phyloP scores from a whole-genome alignment of 1,140 invertebrate species.

The Drepana arcuata region DNA sequence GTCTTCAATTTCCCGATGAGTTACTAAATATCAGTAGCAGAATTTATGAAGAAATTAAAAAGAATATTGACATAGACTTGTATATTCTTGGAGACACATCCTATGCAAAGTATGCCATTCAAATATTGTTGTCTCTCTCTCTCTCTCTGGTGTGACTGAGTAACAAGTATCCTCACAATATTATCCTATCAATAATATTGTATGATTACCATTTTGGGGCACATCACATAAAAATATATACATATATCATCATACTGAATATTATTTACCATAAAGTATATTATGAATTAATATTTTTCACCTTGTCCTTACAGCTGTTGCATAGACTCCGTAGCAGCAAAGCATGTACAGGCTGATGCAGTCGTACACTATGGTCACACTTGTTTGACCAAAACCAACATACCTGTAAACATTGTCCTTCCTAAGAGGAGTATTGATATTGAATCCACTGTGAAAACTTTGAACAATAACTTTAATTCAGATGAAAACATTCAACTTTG shows the following conservation, averaged over 20 bases:
- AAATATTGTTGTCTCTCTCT: too few relatives aligned
- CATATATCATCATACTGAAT: background rate
- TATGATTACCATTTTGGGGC: too few relatives aligned
- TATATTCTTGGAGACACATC: slow-evolving; percentile 94
- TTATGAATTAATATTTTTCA: slow-evolving; percentile 4
- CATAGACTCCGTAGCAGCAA: slow-evolving; percentile 91
- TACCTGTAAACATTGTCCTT: slow-evolving; percentile 84
- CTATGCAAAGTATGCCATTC: slow-evolving; percentile 83
- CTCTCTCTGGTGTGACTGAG: too few relatives aligned
- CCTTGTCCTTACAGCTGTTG: slow-evolving; percentile 81
- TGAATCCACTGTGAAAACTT: slow-evolving; percentile 31
- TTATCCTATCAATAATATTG: too few relatives aligned
- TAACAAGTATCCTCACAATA: too few relatives aligned
- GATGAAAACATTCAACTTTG: slow-evolving; percentile 69
- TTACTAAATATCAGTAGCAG: slow-evolving; percentile 80
- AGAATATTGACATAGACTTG: slow-evolving; percentile 73
- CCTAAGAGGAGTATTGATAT: slow-evolving; percentile 74
- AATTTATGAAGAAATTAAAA: slow-evolving; percentile 78
- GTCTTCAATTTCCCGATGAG: slow-evolving; percentile 92
- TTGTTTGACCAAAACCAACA: slow-evolving; percentile 83
- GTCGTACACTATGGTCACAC: slow-evolving; percentile 93
- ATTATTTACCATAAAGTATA: too few relatives aligned
- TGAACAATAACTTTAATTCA: slow-evolving; percentile 27
- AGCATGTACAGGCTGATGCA: slow-evolving; percentile 87
- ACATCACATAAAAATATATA: too few relatives aligned